Conservation (phyloP, 2,797 vertebrate species). For the Martes flavigula region DNA sequence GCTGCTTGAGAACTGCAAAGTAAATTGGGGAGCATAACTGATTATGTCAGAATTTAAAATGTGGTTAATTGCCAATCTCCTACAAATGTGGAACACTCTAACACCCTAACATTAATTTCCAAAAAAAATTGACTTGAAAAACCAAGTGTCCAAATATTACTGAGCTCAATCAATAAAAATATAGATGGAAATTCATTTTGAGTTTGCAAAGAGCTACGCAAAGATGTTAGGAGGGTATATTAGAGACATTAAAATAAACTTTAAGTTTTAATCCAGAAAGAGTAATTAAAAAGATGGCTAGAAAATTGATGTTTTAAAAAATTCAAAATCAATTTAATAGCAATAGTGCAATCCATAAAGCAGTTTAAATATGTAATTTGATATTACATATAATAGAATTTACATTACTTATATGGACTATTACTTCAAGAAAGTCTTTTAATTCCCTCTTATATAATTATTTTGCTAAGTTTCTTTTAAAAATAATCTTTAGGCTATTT, state of each 20-base stretch:
- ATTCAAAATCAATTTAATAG: neutral
- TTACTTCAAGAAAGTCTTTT: neutral
- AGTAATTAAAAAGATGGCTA: neutral
- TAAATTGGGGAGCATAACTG: neutral
- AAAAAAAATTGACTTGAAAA: neutral
- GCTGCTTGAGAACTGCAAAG: neutral
- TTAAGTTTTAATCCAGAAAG: neutral
- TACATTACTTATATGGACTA: neutral
- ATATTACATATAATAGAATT: neutral
- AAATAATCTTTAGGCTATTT: neutral
- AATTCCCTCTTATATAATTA: neutral
- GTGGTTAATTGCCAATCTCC: neutral
- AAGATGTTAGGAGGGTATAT: neutral
- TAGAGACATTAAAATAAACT: neutral
- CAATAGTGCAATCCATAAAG: neutral
- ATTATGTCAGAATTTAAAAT: neutral
- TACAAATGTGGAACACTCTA: neutral
- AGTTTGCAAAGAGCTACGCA: neutral
- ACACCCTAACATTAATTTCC: neutral
- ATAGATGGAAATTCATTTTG: neutral
- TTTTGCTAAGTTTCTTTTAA: neutral
- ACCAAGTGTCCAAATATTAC: neutral
- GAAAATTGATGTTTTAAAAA: conserved; percentile 12
- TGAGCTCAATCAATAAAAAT: neutral
- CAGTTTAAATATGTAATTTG: neutral